A percentile compares a stretch with the other conserved stretches of the same genome.
Conservation (phyloP, 64 coral and sea anemone genomes). For the Pachyseris speciosa region DNA sequence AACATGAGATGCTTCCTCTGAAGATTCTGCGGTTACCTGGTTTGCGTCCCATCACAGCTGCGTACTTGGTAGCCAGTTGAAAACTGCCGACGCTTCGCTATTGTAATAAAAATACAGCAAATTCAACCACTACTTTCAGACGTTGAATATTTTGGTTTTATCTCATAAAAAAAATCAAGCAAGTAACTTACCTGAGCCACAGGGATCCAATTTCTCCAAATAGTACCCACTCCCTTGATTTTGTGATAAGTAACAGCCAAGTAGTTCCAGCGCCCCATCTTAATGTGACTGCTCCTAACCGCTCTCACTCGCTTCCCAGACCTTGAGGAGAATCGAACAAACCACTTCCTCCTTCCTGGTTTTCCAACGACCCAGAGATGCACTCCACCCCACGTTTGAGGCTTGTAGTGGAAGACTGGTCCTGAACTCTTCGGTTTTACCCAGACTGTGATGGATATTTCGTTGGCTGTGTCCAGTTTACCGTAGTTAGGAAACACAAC, state of each 20-base stretch:
- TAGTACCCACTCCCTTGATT: slow-evolving; percentile 42
- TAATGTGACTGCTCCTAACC: slow-evolving; percentile 46
- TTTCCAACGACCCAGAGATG: slow-evolving; percentile 53
- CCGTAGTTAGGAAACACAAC: slow-evolving; percentile 38
- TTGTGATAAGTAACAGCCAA: slow-evolving; percentile 43
- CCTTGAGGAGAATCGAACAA: slow-evolving; percentile 45
- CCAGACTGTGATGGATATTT: slow-evolving; percentile 51
- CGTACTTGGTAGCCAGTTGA: slow-evolving; percentile 53
- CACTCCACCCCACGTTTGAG: slow-evolving; percentile 30
- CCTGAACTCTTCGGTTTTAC: slow-evolving; percentile 60
- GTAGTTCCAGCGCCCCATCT: slow-evolving; percentile 57
- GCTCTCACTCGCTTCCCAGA: slow-evolving; percentile 36
- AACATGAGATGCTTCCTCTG: slow-evolving; percentile 57
- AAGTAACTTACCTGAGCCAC: slow-evolving; percentile 9
- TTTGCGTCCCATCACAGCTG: slow-evolving; percentile 54
- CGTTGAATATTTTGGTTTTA: no score
- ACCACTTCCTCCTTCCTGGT: background rate
- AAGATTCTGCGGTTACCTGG: slow-evolving; percentile 27
- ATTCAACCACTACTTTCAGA: background rate
- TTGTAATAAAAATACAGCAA: background rate
- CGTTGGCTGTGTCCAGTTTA: slow-evolving; percentile 38
- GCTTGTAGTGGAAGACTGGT: slow-evolving; percentile 65
- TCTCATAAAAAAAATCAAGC: no score
- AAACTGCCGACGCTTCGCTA: slow-evolving; percentile 36
- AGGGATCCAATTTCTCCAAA: slow-evolving; percentile 38